Evolutionary conservation across 1,140 invertebrate genomes (phyloP), one percentile per base, ranked within the genome.

Genomic region (Eueides isabella): DNA sequence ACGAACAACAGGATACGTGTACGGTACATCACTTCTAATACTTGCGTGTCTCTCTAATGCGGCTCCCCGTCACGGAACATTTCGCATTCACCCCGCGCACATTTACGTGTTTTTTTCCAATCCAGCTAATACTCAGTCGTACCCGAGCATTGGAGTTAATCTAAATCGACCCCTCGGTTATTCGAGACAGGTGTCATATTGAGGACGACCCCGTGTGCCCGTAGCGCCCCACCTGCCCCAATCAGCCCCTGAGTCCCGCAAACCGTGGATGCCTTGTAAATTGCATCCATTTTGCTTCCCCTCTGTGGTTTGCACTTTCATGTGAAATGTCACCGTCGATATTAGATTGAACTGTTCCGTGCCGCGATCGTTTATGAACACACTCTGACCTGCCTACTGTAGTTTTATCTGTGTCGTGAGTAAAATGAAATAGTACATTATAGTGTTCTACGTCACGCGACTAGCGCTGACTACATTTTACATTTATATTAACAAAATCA

Each of bases 221-320:
- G 7, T 7, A 16, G 19, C 14, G 29, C 35, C 31, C 14, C 33
- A 2, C 38, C n/a, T 28, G n/a, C 14, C 14, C 44, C 16, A 1
- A n/a, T 11, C 19, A 19, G 16, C 38, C 28, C 31, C 12, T 26
- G 5, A 26, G 6, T 19, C 65, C n/a, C 61, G 14, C 48, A 31
- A 33, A 29, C 12, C 28, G n/a, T 11, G 31, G 19, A 65, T 61
- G 12, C 33, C 48, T 61, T 67, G 61, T 71, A 77, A 77, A 77
- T 77, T 77, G 75, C 75, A 73, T 73, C 67, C 67, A 77, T 73
- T 77, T 73, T 73, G 16, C 16, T 61, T 69, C 55, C 67, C 31
- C 48, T 69, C 61, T 38, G 67, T 38, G 26, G 63, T 68, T 76
- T 76, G 74, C 67, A 71, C 65, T 66, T 72, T 61, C 67, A 69